Base-by-base conservation (phyloP, 1,140 invertebrate genomes). In the Musca vetustissima region DNA sequence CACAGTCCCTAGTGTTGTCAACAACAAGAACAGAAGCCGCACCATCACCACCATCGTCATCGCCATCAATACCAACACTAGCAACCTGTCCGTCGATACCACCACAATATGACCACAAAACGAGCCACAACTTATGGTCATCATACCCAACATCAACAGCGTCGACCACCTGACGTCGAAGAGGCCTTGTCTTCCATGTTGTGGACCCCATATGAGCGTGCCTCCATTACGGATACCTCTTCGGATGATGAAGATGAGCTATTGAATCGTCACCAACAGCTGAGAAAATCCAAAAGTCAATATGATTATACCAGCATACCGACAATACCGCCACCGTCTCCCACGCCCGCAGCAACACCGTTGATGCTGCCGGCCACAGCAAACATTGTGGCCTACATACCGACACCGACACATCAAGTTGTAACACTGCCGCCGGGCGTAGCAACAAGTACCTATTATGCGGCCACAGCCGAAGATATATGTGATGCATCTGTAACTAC, bases 181-280 rank as follows among this genome's bases (percentile, higher is more conserved):
- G 85, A 85, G 77, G 85, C 85, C 4, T 73, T 86, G 47, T 86
- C 83, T 70, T 86, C 85, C 0, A 77, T 86, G 74, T 75, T 86
- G 15, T 86, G 85, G 85, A 85, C 85, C 59, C 85, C 85, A 49
- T 86, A 86, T 67, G 85, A 86, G 71, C 85, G 84, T 53, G 73
- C 36, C 21, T 55, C 66, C 15, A 66, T 55, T 7, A 67, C 65
- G 32, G 78, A 76, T 68, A 81, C 75, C 64, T 76, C 77, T 61
- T 73, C 76, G 24, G 79, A 81, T n/a, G 80, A 82, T 47, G 80
- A 80, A 32, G 69, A 70, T 66, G 74, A 77, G 67, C 73, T 71
- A n/a, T 32, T 22, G 24, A 14, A 25, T 15, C 43, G 47, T 17
- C 15, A 22, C 1, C 32, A 67, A 15, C 67, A 64, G 15, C n/a